Conservation (phyloP, 2,797 vertebrate genomes). For the Tarsius wallacei region DNA sequence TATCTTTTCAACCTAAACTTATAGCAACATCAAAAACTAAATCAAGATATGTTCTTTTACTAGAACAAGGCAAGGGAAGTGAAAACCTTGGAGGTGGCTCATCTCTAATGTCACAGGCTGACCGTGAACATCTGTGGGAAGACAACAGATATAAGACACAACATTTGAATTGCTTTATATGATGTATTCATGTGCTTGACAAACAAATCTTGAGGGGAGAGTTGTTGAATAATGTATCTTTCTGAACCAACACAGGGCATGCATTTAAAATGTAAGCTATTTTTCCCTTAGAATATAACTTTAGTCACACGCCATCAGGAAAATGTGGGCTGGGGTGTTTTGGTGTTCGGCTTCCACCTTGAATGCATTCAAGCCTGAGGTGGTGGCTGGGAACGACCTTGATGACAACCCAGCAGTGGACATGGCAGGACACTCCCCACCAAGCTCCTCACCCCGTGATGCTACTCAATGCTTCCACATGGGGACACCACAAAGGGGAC, state of each 20-base stretch:
- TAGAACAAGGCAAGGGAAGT: slow-evolving; percentile 5
- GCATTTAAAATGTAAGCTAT: not conserved
- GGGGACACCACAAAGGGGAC: not conserved
- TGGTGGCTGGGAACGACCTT: not conserved
- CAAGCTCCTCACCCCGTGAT: not conserved
- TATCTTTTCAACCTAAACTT: slow-evolving; percentile 44
- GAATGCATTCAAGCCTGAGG: not conserved
- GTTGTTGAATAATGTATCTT: not conserved
- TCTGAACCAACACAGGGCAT: not conserved
- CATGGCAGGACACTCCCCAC: not conserved
- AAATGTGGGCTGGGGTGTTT: not conserved
- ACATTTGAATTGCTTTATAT: not conserved
- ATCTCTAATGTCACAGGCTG: not conserved
- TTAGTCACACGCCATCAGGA: not conserved
- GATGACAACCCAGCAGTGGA: not conserved
- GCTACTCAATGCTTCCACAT: not conserved
- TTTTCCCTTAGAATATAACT: not conserved
- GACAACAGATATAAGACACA: not conserved
- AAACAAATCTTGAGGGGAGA: no score
- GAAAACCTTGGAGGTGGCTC: not conserved
- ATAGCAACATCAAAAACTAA: slow-evolving; percentile 53
- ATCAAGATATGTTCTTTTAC: slow-evolving; percentile 2
- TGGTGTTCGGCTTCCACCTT: not conserved
- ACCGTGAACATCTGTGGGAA: slow-evolving; percentile 18
- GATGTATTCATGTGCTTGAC: not conserved